These are phyloP conservation scores for Hassar affinis DNA, from an alignment of 2,113 vertebrate genomes.

Conservation along the genomic window DNA sequence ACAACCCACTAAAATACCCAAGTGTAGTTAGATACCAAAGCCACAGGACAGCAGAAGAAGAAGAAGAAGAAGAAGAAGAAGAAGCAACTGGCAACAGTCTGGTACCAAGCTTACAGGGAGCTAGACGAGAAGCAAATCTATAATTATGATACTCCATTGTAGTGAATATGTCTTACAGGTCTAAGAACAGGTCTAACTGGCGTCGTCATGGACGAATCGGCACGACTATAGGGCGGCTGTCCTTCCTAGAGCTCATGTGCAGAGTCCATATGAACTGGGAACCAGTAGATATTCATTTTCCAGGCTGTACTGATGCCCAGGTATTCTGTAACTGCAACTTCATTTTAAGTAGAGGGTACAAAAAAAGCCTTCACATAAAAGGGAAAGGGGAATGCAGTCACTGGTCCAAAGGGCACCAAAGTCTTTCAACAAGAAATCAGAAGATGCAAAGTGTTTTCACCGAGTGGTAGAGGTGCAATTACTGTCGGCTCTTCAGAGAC, in stretches of 20 bases:
- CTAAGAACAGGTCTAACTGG: conserved; percentile 3
- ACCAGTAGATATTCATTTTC: neutral
- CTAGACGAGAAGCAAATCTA: conserved; percentile 10
- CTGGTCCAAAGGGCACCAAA: conserved; percentile 60
- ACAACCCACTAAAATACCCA: conserved; percentile 60
- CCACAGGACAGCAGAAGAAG: conserved; percentile 38
- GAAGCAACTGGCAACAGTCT: neutral
- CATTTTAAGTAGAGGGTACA: neutral
- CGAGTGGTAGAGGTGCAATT: conserved; percentile 55
- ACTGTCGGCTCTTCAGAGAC: conserved; percentile 93
- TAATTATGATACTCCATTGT: conserved; percentile 25
- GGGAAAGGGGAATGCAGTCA: conserved; percentile 60
- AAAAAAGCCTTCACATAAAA: conserved; percentile 37
- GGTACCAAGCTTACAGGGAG: conserved; percentile 5
- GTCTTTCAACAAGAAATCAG: conserved; percentile 59
- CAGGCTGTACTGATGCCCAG: neutral
- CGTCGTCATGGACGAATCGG: neutral
- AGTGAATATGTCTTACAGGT: conserved; percentile 28
- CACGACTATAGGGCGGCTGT: neutral
- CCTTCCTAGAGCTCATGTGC: conserved; percentile 7
- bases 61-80: neutral
- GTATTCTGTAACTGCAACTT: conserved; percentile 5
- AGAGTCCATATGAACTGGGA: conserved; percentile 6
- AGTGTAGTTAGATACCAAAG: conserved; percentile 54
- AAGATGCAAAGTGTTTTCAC: conserved; percentile 67